phyloP scores from a whole-genome alignment of 2,888 invertebrate species.

The Phalera bucephala region DNA sequence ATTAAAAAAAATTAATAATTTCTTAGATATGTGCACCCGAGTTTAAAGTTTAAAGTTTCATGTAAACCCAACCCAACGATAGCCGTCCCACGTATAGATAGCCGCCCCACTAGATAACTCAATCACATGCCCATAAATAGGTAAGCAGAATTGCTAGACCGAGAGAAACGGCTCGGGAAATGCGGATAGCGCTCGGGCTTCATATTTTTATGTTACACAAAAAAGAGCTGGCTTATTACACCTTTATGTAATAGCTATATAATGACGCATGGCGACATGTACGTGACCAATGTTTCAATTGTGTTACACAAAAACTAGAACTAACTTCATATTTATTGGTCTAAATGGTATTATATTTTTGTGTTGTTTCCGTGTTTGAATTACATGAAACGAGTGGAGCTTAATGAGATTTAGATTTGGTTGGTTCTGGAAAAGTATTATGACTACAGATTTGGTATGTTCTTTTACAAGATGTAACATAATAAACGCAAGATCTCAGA shows the following conservation, averaged over 20 bases:
- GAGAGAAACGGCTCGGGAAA: constrained; percentile 47
- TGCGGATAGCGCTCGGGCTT: constrained; percentile 48
- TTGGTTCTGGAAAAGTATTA: no score
- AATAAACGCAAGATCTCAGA: no score
- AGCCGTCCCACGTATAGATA: constrained; percentile 11
- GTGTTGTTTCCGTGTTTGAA: no score
- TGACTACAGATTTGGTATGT: no score
- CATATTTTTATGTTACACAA: constrained; percentile 49
- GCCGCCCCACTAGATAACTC: constrained; percentile 49
- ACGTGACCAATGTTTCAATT: constrained; percentile 1
- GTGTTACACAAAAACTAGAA: background rate
- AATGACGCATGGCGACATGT: constrained; percentile 20
- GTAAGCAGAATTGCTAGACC: constrained; percentile 32
- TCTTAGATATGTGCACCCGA: no score
- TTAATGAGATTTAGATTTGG: no score
- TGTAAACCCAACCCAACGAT: constrained; percentile 23
- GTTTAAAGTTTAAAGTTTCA: constrained; percentile 9
- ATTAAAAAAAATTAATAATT: no score
- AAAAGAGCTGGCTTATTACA: constrained; percentile 35
- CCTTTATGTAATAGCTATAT: no score
- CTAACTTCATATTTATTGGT: background rate
- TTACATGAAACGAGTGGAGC: no score
- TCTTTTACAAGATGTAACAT: no score
- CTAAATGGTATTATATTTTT: no score
- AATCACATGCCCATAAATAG: constrained; percentile 63